Evolutionary conservation across 2,113 vertebrate species (phyloP).

Genomic region (Platycercus adscitus): DNA sequence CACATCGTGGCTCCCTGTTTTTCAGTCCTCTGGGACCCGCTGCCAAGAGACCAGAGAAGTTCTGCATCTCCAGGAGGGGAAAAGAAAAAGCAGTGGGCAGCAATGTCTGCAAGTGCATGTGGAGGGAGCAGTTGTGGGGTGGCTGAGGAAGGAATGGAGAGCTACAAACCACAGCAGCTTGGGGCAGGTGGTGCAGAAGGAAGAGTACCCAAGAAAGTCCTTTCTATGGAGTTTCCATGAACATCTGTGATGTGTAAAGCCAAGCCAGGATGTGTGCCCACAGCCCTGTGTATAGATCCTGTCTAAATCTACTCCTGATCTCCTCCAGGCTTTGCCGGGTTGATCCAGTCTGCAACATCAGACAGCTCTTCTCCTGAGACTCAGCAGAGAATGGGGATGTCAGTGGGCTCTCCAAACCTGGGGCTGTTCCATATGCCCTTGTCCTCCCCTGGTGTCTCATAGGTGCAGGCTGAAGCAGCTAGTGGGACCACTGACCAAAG

Average conservation of each 20-base stretch:
- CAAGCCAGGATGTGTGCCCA: neutral
- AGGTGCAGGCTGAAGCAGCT: neutral
- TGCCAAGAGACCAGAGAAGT: neutral
- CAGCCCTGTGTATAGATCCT: neutral
- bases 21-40: neutral
- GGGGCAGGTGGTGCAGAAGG: neutral
- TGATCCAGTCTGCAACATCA: neutral
- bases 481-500: neutral
- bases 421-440: rapidly evolving
- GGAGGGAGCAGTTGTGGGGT: neutral
- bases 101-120: rapidly evolving
- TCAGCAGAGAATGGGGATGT: neutral
- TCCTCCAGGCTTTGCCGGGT: neutral
- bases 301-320: neutral
- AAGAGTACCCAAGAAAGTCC: neutral
- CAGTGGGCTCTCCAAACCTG: neutral
- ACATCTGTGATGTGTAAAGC: neutral
- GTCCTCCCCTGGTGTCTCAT: neutral
- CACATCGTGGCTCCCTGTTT: neutral
- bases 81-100: neutral
- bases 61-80: neutral
- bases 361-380: neutral
- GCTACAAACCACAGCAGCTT: neutral
- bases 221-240: neutral
- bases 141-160: neutral